phyloP scores from a whole-genome alignment of 1,140 invertebrate species.

The Diabrotica virgifera region DNA sequence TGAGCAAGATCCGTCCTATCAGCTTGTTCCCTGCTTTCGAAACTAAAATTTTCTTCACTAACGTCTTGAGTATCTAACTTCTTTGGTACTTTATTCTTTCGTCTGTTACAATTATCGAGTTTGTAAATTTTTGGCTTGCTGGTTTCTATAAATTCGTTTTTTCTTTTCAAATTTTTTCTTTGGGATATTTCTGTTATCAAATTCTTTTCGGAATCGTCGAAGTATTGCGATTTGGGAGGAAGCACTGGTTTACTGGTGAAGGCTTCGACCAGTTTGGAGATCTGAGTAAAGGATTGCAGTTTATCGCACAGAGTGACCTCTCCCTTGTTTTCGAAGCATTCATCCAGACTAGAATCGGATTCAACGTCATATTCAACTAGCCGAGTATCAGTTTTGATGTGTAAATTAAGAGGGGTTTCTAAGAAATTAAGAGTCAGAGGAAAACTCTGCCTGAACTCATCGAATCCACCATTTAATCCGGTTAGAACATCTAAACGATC shows the following conservation, averaged over 20 bases:
- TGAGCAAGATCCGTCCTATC: background rate
- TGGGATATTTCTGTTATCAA: conserved; percentile 41
- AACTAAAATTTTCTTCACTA: background rate
- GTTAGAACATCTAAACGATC: conserved; percentile 32
- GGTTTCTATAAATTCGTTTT: conserved; percentile 33
- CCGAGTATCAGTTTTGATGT: background rate
- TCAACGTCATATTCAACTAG: conserved; percentile 40
- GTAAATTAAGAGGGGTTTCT: background rate
- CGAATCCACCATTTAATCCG: conserved; percentile 19
- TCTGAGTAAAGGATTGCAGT: conserved; percentile 15
- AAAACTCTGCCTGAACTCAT: conserved; percentile 23
- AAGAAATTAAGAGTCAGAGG: conserved; percentile 21
- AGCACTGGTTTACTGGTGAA: conserved; percentile 13
- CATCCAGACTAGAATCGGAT: conserved; percentile 25
- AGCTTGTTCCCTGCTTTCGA: background rate
- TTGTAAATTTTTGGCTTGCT: conserved; percentile 34
- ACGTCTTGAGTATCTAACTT: conserved; percentile 27
- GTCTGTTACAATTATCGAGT: conserved; percentile 31
- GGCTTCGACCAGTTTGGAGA: conserved; percentile 24
- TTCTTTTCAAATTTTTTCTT: conserved; percentile 38
- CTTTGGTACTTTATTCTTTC: conserved; percentile 41
- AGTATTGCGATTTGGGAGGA: conserved; percentile 27
- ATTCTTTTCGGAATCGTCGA: conserved; percentile 36
- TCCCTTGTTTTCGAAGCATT: conserved; percentile 17
- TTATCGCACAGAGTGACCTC: conserved; percentile 22